Evolutionary conservation across 2,797 vertebrate species (phyloP), one percentile per base, ranked within the genome.

Genomic region (Argya squamiceps): DNA sequence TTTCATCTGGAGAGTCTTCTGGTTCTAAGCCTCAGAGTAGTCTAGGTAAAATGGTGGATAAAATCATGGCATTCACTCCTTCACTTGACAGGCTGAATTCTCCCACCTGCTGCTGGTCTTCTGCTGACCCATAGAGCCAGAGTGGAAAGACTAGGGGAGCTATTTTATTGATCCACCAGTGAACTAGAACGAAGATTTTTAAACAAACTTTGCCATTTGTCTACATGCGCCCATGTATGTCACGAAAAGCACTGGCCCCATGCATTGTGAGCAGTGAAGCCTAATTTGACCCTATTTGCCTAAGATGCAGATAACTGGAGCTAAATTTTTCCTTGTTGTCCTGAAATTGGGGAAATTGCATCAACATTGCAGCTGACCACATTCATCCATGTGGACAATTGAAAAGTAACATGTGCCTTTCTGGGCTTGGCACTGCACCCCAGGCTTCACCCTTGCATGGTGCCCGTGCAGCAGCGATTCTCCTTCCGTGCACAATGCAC

Each of bases 1-100:
- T 91, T 86, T 93, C 60, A 59, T 34, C 55, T 53, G 13, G 44
- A 84, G 52, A 80, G 12, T 75, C 58, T 56, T 94, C 96, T 94
- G 82, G 41, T 93, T 94, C 92, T 73, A 74, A 95, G 18, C 4
- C 8, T 76, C 50, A 64, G 41, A 63, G 37, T 27, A 84, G 39
- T 15, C 23, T n/a, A 62, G 32, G 23, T 67, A 84, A 59, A 43
- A 76, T 1, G 1, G 21, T 82, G 12, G 12, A 47, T 92, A 76
- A 93, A 80, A 23, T 50, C 32, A 34, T 14, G 15, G 5, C 37
- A 52, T 58, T 68, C 53, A 49, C 5, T 65, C 36, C 15, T 39
- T 68, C 46, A 62, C 7, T 68, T 41, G 32, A 77, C 84, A 93
- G 37, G 18, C 10, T 56, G 56, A 77, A 12, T 46, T 77, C 12